Evolutionary conservation across 2,888 invertebrate genomes (phyloP), one percentile per base, ranked within the genome.

Genomic region (Diarsia brunnea): DNA sequence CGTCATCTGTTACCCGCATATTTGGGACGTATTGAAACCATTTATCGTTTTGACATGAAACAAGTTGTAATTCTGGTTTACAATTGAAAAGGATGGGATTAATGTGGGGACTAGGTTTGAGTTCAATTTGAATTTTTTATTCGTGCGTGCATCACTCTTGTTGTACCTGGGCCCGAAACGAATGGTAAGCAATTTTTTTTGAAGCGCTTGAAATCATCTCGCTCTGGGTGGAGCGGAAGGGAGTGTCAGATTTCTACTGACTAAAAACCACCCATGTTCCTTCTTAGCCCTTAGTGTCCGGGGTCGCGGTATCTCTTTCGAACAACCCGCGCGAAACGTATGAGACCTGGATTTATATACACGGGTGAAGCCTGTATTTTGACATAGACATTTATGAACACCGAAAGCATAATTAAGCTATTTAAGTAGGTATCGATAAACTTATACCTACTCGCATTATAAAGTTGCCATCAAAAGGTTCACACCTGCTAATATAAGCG

Each of bases 11-110:
- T 92, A 90, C 87, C 85, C 87, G 81, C 84, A 84, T 88, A 87
- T 91, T 90, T 89, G 89, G 90, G 82, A 85, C 70, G 88, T 91
- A 91, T 91, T 92, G 90, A 85, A 88, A 80, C 88, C 90, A 92
- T 92, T 90, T 87, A 87, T 91, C 84, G 78, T 77, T n/a, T 71
- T 82, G 71, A 84, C 84, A 78, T 73, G 81, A 81, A 88, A 88
- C 85, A 86, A 85, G 81, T 81, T 68, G 71, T 82, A 69, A 81
- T 68, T 73, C 68, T 67, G 73, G 66, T 75, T 75, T 63, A 69
- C 61, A 73, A 71, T 63, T 71, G 67, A 60, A 75, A 61, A 64
- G 60, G 60, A 38, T 38, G 45, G 47, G 24, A 61, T 64, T 43
- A 21, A 70, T 67, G 71, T 38, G 14, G 45, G 43, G 12, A 19